Evolutionary conservation across 2,888 invertebrate species (phyloP).

Genomic region (Oasisia sp.): DNA sequence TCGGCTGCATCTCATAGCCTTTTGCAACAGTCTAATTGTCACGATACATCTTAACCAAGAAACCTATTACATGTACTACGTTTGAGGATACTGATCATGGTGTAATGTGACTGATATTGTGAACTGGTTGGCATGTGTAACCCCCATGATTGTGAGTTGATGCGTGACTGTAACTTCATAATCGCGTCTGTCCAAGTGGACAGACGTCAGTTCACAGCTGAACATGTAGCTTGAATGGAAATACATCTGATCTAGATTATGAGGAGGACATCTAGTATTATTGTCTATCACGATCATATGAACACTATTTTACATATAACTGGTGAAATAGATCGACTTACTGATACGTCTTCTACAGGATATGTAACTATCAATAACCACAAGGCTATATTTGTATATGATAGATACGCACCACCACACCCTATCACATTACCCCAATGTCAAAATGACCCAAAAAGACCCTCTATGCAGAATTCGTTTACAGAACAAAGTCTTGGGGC

Average conservation of each 20-base stretch:
- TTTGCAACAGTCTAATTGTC: no score
- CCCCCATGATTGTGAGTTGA: neutral
- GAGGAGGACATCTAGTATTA: neutral
- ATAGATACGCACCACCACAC: neutral
- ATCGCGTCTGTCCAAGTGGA: neutral
- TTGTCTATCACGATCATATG: neutral
- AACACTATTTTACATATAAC: neutral
- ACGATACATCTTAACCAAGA: no score
- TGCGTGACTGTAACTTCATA: neutral
- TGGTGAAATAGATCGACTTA: neutral
- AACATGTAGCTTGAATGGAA: neutral
- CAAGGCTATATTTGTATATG: slow-evolving; percentile 5
- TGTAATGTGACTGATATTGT: neutral
- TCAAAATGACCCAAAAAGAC: neutral
- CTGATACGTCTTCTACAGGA: neutral
- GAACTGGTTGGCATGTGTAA: neutral
- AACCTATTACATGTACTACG: no score
- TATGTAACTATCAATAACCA: neutral
- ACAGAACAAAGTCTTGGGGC: neutral
- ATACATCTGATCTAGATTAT: neutral
- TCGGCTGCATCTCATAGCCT: no score
- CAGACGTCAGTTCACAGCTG: neutral
- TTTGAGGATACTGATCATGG: neutral
- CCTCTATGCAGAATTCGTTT: neutral
- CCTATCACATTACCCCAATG: neutral